A percentile compares a stretch with the other conserved stretches of the same genome.
Evolutionary conservation across 2,888 invertebrate species (phyloP).

Genomic region (Metallyticus violacea): DNA sequence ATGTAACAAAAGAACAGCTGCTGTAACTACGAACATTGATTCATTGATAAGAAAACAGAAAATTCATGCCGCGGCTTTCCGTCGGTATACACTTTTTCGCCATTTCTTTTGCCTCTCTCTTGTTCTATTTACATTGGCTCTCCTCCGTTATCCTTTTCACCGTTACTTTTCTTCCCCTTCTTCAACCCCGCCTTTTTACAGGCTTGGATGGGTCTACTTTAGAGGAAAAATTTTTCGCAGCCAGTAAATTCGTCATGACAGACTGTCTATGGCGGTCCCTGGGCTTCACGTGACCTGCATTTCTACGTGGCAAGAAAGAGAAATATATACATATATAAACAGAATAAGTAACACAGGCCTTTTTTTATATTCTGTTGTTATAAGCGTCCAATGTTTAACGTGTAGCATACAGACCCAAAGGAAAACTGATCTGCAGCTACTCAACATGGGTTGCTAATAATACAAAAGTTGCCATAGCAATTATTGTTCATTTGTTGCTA

Average conservation of each 20-base stretch:
- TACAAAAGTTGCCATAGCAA: too few species aligned
- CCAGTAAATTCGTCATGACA: background rate
- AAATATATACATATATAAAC: background rate
- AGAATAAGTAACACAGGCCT: background rate
- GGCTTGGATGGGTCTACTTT: too few species aligned
- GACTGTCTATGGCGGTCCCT: background rate
- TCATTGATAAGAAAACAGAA: background rate
- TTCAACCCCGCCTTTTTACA: background rate
- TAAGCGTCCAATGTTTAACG: background rate
- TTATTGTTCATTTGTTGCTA: too few species aligned
- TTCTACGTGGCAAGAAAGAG: background rate
- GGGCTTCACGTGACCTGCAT: background rate
- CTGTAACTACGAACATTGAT: too few species aligned
- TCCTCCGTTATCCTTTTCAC: background rate
- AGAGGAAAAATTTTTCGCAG: background rate
- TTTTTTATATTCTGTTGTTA: background rate
- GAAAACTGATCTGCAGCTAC: background rate
- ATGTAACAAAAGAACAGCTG: too few species aligned
- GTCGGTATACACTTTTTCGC: background rate
- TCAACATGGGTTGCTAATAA: too few species aligned
- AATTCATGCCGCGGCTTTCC: background rate
- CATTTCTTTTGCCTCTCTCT: background rate
- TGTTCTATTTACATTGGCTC: background rate
- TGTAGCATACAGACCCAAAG: background rate
- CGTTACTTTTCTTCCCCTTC: background rate